Conservation (phyloP, 2,888 invertebrate genomes). For the Megaustenia siamemsis region DNA sequence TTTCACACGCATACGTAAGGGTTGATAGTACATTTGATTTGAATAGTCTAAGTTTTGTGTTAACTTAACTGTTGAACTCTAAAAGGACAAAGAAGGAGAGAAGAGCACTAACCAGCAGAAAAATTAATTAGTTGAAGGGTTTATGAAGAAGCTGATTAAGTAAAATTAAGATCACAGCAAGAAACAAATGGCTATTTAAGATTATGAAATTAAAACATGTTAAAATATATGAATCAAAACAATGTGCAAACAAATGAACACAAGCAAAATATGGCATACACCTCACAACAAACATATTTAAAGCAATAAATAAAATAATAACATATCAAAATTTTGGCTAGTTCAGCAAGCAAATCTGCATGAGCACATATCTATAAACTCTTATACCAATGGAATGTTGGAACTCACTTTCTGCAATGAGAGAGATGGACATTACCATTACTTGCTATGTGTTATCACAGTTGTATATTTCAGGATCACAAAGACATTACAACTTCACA, state of each 20-base stretch:
- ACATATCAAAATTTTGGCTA: not conserved
- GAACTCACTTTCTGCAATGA: conserved; percentile 46
- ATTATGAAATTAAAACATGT: not conserved
- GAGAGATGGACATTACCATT: not conserved
- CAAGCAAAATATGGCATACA: not conserved
- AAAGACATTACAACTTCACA: too few species aligned
- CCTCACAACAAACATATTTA: not conserved
- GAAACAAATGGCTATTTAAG: too few species aligned
- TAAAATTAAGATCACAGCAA: too few species aligned
- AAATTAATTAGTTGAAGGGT: too few species aligned
- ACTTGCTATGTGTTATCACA: not conserved
- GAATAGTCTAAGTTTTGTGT: too few species aligned
- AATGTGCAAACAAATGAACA: not conserved
- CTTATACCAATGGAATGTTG: not conserved
- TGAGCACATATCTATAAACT: not conserved
- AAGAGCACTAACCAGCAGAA: not conserved
- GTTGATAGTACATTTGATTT: too few species aligned
- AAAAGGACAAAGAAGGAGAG: not conserved
- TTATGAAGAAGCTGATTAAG: too few species aligned
- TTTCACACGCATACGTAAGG: too few species aligned
- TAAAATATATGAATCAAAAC: not conserved
- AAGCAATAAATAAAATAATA: not conserved
- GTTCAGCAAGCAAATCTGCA: conserved; percentile 12
- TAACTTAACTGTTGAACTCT: not conserved
- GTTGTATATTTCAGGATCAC: not conserved